Base-by-base conservation (phyloP, 2,797 vertebrate genomes). In the Ibycter americanus region DNA sequence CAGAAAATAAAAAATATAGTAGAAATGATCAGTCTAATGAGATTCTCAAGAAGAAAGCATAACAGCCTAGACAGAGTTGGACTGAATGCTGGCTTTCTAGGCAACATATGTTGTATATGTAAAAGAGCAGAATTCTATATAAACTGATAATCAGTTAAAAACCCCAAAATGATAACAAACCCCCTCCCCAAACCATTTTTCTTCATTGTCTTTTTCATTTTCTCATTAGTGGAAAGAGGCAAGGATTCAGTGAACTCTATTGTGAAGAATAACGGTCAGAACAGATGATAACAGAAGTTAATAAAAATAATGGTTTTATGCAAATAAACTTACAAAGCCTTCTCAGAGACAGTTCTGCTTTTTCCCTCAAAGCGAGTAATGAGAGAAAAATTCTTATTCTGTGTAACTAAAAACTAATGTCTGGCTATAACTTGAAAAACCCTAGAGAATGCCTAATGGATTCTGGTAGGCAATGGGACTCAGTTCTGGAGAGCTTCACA, bases 71-170 rank as follows among this genome's bases (percentile, higher is more conserved):
- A 6, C 6, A 18, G 25, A 52, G 7, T 18, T 70, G 20, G 34
- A 22, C 59, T 49, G 25, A 51, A 36, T 14, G 6, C 11, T 80
- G 47, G 3, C 5, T 77, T 86, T 40, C 63, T 61, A 49, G 46
- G 52, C 25, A 70, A 47, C 0, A 0, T 20, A 32, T 56, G 61
- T 21, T 51, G 1, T 22, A 11, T 4, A 8, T 44, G 7, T 31
- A 56, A 85, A 89, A 87, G 20, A 70, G 25, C 11, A 92, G 38
- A 74, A 71, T 47, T 81, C 22, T 52, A 3, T 80, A 29, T 29
- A 49, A 86, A 71, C 5, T 31, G 15, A 40, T 44, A 34, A 6
- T 63, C 42, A 52, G 20, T 40, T 88, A 40, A 34, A 26, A 83
- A 81, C 56, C 31, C 12, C 17, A 62, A 36, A 78, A 18, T 21